phyloP scores from a whole-genome alignment of 2,797 vertebrate species.

The Periparus ater region DNA sequence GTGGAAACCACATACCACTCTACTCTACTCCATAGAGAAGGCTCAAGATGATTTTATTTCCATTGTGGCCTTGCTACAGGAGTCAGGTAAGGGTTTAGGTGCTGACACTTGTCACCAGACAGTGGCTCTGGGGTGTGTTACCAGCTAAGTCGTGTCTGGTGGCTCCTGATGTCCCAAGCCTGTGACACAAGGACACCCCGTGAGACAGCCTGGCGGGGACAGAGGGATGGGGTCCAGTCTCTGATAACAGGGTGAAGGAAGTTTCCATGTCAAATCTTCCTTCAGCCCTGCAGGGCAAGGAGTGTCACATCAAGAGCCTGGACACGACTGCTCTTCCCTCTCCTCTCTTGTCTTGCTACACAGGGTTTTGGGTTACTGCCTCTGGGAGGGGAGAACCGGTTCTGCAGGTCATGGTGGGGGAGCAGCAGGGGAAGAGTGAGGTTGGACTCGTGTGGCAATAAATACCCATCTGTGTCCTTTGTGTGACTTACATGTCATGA shows the following conservation, averaged over 20 bases:
- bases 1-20: neutral
- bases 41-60: neutral
- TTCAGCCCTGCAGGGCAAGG: neutral
- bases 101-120: neutral
- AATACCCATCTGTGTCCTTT: slow-evolving; percentile 13
- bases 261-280: neutral
- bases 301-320: neutral
- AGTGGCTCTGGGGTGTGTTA: neutral
- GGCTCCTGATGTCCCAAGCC: neutral
- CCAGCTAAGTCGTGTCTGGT: neutral
- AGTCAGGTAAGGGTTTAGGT: neutral
- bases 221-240: neutral
- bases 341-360: neutral
- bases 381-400: slow-evolving; percentile 33
- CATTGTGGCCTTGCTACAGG: neutral
- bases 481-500: slow-evolving; percentile 10
- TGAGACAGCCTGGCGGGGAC: neutral
- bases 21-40: neutral
- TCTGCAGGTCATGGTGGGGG: neutral
- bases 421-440: neutral
- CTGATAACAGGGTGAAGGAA: neutral
- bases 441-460: neutral
- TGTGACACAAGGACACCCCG: neutral
- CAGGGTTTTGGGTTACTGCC: slow-evolving; percentile 8
- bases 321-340: neutral